Evolutionary conservation across 2,888 invertebrate species (phyloP).

Genomic region (Graphium colonna): DNA sequence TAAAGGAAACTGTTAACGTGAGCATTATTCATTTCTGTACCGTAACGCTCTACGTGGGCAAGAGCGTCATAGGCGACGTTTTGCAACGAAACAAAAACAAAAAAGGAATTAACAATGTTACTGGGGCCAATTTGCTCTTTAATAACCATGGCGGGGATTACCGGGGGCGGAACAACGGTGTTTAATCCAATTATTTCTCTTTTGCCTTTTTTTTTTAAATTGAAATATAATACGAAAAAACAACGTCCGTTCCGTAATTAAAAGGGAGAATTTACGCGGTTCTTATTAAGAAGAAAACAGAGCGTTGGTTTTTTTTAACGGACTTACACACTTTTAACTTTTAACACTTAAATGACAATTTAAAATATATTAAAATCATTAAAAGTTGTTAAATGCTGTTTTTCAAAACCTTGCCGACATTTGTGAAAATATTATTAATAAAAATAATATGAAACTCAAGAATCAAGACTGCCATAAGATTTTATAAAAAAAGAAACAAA

Average conservation of each 20-base stretch:
- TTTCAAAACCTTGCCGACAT: not conserved
- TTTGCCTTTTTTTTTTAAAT: constrained; percentile 23
- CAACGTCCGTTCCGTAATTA: constrained; percentile 1
- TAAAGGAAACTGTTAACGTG: not conserved
- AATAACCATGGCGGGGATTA: constrained; percentile 23
- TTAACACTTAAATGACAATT: too few relatives aligned
- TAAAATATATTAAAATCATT: too few relatives aligned
- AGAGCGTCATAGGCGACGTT: constrained; percentile 10
- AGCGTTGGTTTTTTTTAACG: too few relatives aligned
- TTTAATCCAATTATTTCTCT: constrained; percentile 25
- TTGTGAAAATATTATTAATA: too few relatives aligned
- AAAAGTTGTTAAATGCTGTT: not conserved
- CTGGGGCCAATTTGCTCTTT: constrained; percentile 22
- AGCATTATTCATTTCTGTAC: constrained; percentile 2
- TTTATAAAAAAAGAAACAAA: too few relatives aligned
- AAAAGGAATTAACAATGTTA: constrained; percentile 22
- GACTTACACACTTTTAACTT: too few relatives aligned
- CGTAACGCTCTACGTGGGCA: not conserved
- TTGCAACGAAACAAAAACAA: constrained; percentile 9
- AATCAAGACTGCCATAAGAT: not conserved
- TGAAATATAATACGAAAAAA: constrained; percentile 20
- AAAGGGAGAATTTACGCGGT: constrained; percentile 6
- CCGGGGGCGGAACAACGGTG: constrained; percentile 15
- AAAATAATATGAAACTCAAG: too few relatives aligned
- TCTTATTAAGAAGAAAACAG: too few relatives aligned